Evolutionary conservation across 2,888 invertebrate species (phyloP).

Genomic region (Leptopterna dolabrata): DNA sequence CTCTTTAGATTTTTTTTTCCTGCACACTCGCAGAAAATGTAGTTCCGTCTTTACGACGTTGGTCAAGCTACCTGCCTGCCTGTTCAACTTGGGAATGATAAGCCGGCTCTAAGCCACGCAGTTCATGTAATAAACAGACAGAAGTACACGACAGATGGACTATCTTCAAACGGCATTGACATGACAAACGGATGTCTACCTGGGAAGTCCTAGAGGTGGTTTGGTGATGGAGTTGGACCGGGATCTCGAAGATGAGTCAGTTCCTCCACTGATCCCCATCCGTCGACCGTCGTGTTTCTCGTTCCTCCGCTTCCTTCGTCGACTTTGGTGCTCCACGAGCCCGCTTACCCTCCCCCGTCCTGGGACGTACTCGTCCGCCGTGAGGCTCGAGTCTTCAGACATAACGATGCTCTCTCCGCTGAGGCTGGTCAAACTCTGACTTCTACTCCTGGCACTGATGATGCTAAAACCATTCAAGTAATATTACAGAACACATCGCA

Average conservation of each 20-base stretch:
- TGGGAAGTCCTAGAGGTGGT: background rate
- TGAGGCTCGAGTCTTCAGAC: conserved; percentile 41
- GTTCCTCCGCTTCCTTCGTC: conserved; percentile 35
- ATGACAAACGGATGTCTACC: background rate
- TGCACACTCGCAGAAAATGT: no score
- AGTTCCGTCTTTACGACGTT: no score
- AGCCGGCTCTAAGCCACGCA: no score
- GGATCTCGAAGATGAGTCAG: background rate
- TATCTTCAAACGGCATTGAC: no score
- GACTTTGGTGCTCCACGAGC: conserved; percentile 36
- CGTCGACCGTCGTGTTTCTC: background rate
- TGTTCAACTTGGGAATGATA: no score
- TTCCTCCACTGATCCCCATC: background rate
- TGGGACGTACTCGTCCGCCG: conserved; percentile 39
- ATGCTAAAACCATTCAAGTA: background rate
- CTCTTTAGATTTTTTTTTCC: no score
- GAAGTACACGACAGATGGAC: no score
- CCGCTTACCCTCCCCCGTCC: conserved; percentile 1
- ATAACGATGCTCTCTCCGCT: conserved; percentile 45
- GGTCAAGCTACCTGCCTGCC: no score
- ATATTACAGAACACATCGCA: background rate
- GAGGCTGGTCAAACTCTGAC: conserved; percentile 34
- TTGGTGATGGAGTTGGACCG: background rate
- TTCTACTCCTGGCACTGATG: conserved; percentile 27
- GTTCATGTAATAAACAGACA: background rate